Evolutionary conservation across 2,888 invertebrate species (phyloP).

Genomic region (Leptinotarsa juncta): DNA sequence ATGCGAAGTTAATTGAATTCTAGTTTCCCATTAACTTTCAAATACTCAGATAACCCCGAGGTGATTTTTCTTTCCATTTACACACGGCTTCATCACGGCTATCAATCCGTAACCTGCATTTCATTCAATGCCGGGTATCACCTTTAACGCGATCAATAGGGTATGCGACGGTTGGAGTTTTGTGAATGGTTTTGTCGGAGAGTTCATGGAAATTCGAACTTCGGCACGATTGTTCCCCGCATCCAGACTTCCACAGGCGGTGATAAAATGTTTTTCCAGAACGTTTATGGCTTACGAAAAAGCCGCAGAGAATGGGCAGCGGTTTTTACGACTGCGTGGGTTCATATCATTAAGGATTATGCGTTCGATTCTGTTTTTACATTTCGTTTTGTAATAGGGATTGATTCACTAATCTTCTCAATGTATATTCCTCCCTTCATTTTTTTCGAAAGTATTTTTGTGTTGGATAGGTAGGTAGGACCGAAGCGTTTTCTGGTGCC

Average conservation of each 20-base stretch:
- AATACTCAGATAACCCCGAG: no score
- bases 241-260: not conserved
- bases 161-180: conserved; percentile 5
- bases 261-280: conserved; percentile 12
- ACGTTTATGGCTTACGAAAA: not conserved
- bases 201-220: conserved; percentile 9
- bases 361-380: not conserved
- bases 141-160: conserved; percentile 3
- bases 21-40: no score
- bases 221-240: conserved; percentile 4
- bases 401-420: not conserved
- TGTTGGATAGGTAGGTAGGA: not conserved
- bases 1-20: no score
- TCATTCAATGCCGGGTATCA: not conserved
- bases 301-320: conserved; percentile 5
- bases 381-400: not conserved
- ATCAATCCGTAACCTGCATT: conserved; percentile 1
- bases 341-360: conserved; percentile 8
- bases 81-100: not conserved
- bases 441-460: not conserved
- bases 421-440: not conserved
- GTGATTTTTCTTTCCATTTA: no score
- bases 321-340: conserved; percentile 9
- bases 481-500: not conserved
- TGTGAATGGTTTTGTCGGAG: conserved; percentile 6